A percentile compares a stretch with the other conserved stretches of the same genome.
Conservation (phyloP, 2,888 invertebrate genomes). For the Brenthis ino region DNA sequence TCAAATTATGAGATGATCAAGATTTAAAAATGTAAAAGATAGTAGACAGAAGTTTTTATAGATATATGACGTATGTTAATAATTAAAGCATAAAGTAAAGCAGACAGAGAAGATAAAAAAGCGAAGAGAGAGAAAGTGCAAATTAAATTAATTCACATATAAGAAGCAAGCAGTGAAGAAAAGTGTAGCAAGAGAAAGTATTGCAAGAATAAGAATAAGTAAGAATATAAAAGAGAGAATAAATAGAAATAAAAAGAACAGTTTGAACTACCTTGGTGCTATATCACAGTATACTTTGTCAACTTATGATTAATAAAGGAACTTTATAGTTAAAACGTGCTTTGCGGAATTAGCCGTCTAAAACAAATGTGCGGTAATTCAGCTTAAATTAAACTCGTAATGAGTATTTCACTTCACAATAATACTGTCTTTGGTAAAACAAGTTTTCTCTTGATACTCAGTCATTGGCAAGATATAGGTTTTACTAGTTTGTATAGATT, state of each 20-base stretch:
- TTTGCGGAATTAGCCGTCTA: conserved; percentile 73
- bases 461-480: conserved; percentile 29
- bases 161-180: neutral
- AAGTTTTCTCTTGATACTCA: conserved; percentile 33
- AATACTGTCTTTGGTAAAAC: conserved; percentile 80
- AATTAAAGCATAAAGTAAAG: conserved; percentile 22
- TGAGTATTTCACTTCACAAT: conserved; percentile 55
- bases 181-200: conserved; percentile 20
- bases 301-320: conserved; percentile 57
- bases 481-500: conserved; percentile 18
- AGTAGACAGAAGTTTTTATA: conserved; percentile 5
- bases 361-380: conserved; percentile 81
- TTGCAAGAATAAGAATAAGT: conserved; percentile 3
- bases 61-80: too few species aligned
- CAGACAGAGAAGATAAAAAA: conserved; percentile 9
- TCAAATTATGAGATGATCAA: neutral
- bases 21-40: conserved; percentile 21
- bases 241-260: neutral
- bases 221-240: neutral
- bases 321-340: conserved; percentile 58
- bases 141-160: conserved; percentile 10
- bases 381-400: conserved; percentile 47
- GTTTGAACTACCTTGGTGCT: conserved; percentile 61
- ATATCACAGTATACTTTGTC: conserved; percentile 77
- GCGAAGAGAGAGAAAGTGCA: conserved; percentile 8